A percentile compares a stretch with the other conserved stretches of the same genome.
These are phyloP conservation scores for Microtus montanus DNA, from an alignment of 2,113 vertebrate genomes.

Conservation along the genomic window DNA sequence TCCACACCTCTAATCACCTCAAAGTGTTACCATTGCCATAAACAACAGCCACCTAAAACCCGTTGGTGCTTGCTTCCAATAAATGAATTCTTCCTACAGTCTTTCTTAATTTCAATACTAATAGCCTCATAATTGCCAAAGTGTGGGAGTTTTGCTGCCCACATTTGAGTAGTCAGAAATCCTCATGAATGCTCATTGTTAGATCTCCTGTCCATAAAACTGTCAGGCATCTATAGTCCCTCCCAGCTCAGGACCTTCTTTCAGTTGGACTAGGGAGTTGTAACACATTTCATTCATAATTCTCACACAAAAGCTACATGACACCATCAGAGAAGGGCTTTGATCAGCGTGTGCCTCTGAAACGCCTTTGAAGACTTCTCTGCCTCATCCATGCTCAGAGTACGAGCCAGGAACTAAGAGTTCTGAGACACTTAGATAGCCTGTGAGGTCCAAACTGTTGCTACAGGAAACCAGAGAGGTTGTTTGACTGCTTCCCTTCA, in stretches of 20 bases:
- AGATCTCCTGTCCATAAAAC: not conserved
- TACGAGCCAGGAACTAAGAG: not conserved
- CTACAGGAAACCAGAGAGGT: not conserved
- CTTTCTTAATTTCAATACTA: not conserved
- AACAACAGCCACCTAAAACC: not conserved
- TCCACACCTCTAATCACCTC: not conserved
- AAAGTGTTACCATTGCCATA: not conserved
- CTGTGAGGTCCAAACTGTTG: not conserved
- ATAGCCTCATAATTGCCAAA: not conserved
- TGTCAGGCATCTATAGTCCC: not conserved
- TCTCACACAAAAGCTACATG: not conserved
- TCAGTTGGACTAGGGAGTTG: not conserved
- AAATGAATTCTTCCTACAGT: not conserved
- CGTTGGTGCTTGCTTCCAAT: not conserved
- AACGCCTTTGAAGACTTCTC: constrained; percentile 12
- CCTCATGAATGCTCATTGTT: not conserved
- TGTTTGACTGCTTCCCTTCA: not conserved
- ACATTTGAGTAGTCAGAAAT: not conserved
- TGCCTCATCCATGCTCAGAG: not conserved
- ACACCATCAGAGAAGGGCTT: not conserved
- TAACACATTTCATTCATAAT: not conserved
- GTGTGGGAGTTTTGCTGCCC: not conserved
- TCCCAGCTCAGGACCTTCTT: not conserved
- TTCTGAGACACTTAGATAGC: not conserved
- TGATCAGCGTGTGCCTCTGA: not conserved